Evolutionary conservation across 1,140 invertebrate genomes (phyloP).

Genomic region (Tigriopus japonicus): DNA sequence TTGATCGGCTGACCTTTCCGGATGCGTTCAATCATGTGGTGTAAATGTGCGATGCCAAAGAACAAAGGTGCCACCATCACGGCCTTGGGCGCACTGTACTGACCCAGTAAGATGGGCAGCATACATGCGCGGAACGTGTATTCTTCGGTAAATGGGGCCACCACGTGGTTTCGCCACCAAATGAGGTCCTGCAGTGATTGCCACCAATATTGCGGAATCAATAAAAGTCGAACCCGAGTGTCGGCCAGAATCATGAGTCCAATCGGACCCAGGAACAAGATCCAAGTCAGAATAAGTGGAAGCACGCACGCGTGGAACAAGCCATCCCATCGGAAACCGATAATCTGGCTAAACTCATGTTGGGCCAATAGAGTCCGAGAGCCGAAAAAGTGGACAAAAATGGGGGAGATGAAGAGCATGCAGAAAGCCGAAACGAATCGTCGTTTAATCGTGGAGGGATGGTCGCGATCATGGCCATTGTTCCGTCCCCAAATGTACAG

Average conservation of each 20-base stretch:
- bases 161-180: conserved; percentile 71
- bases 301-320: conserved; percentile 47
- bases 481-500: conserved; percentile 17
- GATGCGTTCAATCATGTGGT: conserved; percentile 66
- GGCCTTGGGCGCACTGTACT: conserved; percentile 42
- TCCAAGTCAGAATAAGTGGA: conserved; percentile 57
- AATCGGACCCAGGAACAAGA: conserved; percentile 65
- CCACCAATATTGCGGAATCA: conserved; percentile 32
- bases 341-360: conserved; percentile 37
- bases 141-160: conserved; percentile 83
- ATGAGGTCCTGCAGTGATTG: conserved; percentile 47
- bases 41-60: conserved; percentile 79
- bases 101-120: conserved; percentile 53
- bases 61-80: conserved; percentile 72
- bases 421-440: conserved; percentile 65
- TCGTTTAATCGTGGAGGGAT: conserved; percentile 67
- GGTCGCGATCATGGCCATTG: conserved; percentile 38
- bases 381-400: conserved; percentile 39
- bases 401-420: conserved; percentile 54
- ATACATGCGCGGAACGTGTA: conserved; percentile 86
- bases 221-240: conserved; percentile 21
- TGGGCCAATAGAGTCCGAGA: conserved; percentile 14
- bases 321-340: conserved; percentile 54
- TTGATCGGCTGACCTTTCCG: conserved; percentile 28
- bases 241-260: conserved; percentile 47